Evolutionary conservation across 30 jellyfish, hydroid and myxozoan species (phyloP), one percentile per base, ranked within the genome.

Genomic region (Cassiopea xamachana): DNA sequence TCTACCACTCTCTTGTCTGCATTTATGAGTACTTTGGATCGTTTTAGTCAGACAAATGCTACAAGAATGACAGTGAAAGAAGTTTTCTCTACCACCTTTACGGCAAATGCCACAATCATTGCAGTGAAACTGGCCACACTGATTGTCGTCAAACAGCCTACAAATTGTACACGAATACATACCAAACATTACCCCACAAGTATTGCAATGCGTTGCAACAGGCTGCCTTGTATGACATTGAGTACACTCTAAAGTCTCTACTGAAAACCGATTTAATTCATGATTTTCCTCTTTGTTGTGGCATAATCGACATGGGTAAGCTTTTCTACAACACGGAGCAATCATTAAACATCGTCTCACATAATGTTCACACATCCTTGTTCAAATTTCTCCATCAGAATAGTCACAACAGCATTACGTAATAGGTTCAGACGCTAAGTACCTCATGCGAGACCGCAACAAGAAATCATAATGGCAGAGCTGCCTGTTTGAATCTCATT

Each of bases 61-160:
- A 87, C 98, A 94, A 43, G 62, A 73, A 1, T 80, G 67, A 60
- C 98, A 94, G 75, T 91, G 98, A 47, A 84, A 80, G 83, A 94
- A 94, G 59, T 94, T 94, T 4, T 94, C 97, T 93, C 60, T 48
- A 7, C 98, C 98, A 70, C 98, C 98, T 27, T 70, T 89, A 43
- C 99, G 94, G 80, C 99, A 95, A 19, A 91, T 16, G 39, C 98
- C 98, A 91, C 99, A 95, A 18, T 69, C 92, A 17, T 95, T 97
- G 73, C 99, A 95, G 73, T 95, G 99, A 70, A 74, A 95, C 83
- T 95, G 99, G 48, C 93, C 92, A 60, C 90, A 80, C 78, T 91
- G 98, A 3, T 76, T 62, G 50, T 95, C 99, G 73, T 95, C 99
- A 69, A 95, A 95, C 77, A 95, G 15, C 68, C 98, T 69, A 75